Evolutionary conservation across 2,113 vertebrate genomes (phyloP).

Genomic region (Garra rufa): DNA sequence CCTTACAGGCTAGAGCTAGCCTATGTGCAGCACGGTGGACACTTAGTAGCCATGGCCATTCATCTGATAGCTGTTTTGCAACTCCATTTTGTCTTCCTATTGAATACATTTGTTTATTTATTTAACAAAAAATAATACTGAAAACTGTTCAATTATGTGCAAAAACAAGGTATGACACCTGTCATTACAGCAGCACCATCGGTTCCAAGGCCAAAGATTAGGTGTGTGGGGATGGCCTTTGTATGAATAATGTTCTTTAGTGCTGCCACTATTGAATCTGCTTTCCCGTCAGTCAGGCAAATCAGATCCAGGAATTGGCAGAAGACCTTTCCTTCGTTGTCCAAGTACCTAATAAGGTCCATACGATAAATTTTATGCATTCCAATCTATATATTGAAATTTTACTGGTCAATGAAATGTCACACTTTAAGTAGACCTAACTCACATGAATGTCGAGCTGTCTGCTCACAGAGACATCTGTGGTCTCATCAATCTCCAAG

Average conservation of each 20-base stretch:
- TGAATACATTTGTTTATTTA: not conserved
- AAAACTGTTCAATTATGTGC: constrained; percentile 9
- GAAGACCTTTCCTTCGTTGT: not conserved
- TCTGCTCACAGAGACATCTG: constrained; percentile 27
- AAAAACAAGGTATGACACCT: constrained; percentile 1
- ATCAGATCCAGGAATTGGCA: constrained; percentile 32
- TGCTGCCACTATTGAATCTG: constrained; percentile 29
- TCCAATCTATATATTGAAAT: not conserved
- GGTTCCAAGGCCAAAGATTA: constrained; percentile 18
- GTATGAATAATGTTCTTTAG: not conserved
- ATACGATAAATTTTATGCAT: not conserved
- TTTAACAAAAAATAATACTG: constrained; percentile 7
- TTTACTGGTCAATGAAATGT: not conserved
- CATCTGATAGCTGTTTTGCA: constrained; percentile 13
- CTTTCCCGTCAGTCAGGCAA: constrained; percentile 19
- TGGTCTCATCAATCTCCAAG: constrained; percentile 42
- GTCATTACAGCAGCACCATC: constrained; percentile 33
- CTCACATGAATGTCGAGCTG: constrained; percentile 43
- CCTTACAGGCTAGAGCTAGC: constrained; percentile 24
- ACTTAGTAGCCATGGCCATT: constrained; percentile 1
- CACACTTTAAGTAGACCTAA: constrained; percentile 2
- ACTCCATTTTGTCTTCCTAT: constrained; percentile 32
- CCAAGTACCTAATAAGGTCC: constrained; percentile 2
- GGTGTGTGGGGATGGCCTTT: constrained; percentile 8
- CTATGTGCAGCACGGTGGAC: no score